phyloP scores from a whole-genome alignment of 2,797 vertebrate species.

The Chelmon rostratus region DNA sequence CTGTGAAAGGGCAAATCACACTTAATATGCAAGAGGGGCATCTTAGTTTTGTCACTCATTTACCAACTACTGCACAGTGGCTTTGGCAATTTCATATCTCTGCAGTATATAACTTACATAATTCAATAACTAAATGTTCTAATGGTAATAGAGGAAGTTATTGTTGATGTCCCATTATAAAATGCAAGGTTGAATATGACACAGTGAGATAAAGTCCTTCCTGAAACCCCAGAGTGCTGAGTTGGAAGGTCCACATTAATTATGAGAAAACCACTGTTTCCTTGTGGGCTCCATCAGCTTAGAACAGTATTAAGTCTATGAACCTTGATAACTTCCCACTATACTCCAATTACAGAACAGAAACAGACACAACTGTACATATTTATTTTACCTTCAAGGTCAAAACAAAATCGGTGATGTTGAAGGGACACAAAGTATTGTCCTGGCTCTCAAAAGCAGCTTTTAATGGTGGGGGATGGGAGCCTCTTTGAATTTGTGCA shows the following conservation, averaged over 20 bases:
- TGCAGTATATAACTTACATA: not conserved
- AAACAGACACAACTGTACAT: conserved; percentile 19
- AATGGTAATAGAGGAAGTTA: conserved; percentile 20
- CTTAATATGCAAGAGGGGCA: conserved; percentile 1
- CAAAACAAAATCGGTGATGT: conserved; percentile 23
- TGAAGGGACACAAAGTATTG: conserved; percentile 33
- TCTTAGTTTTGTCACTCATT: conserved; percentile 16
- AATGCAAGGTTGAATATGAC: conserved; percentile 25
- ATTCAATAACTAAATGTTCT: conserved; percentile 31
- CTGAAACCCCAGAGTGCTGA: conserved; percentile 37
- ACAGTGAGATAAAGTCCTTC: conserved; percentile 32
- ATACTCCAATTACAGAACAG: conserved; percentile 30
- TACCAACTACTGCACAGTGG: not conserved
- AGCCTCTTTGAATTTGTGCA: conserved; percentile 53
- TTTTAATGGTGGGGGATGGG: conserved; percentile 24
- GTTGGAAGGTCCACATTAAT: conserved; percentile 61
- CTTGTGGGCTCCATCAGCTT: conserved; percentile 41
- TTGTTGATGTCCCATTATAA: conserved; percentile 46
- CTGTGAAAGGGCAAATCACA: conserved; percentile 30
- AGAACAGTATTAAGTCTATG: conserved; percentile 21
- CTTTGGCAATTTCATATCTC: conserved; percentile 23
- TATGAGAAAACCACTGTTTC: conserved; percentile 43
- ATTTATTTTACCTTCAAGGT: conserved; percentile 40
- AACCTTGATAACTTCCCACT: conserved; percentile 12
- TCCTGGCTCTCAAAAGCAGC: conserved; percentile 15